Evolutionary conservation across 2,888 invertebrate genomes (phyloP), one percentile per base, ranked within the genome.

Genomic region (Abrostola triplasia): DNA sequence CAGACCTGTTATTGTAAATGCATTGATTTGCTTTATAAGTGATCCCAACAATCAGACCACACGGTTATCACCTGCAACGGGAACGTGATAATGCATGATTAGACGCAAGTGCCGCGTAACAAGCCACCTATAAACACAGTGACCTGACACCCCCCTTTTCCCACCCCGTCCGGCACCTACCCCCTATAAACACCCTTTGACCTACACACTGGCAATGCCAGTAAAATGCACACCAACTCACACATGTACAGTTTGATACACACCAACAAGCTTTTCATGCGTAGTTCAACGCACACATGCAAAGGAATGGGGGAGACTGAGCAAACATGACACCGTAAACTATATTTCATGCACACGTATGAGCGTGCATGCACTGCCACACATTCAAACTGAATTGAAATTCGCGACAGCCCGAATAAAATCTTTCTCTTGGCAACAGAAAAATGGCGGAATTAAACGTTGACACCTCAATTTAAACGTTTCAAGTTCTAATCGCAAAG

Each of bases 41-140:
- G 36, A 64, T 57, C 55, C 65, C 59, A 60, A 69, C 73, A 72
- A 79, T 73, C 60, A 70, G 63, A 70, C 61, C 66, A 64, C 62
- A 70, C 37, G 69, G 59, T 73, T 67, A 70, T 73, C 69, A 69
- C 68, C 62, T 57, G 62, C 65, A 70, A 62, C 72, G 76, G 71
- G 64, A 78, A 81, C 73, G 74, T 85, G 85, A 85, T 86, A 85
- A 86, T 85, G 85, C 86, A 84, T 82, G 86, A 85, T 89, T 84
- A 86, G 83, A 83, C 76, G 82, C 81, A 82, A 84, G 84, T 82
- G 82, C 84, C 77, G 82, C 81, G 80, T 83, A 84, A 81, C 74
- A 77, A 79, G 47, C 77, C 84, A 87, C 92, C 92, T 88, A 92
- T 84, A 92, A 90, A 92, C 92, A 92, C 86, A 88, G 82, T 92